Percentiles rank a stretch among this genome's conserved stretches.
These are phyloP conservation scores for Tillus elongatus DNA, from an alignment of 2,888 invertebrate species.

Conservation along the genomic window DNA sequence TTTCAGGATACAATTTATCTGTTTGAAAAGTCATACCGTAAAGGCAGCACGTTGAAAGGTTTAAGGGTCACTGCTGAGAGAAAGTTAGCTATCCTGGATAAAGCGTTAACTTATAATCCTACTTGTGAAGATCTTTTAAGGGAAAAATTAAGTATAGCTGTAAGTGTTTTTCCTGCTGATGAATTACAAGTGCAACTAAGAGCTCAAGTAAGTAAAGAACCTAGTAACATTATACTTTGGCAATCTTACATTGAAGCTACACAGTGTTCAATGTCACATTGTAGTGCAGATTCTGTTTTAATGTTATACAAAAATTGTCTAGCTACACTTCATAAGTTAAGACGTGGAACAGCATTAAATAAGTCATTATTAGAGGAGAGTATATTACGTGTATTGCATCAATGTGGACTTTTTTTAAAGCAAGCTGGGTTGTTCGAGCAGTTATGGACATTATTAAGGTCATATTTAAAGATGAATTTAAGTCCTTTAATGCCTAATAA, in stretches of 20 bases:
- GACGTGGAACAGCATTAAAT: constrained; percentile 34
- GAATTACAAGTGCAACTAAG: constrained; percentile 46
- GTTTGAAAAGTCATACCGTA: constrained; percentile 41
- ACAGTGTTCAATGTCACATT: constrained; percentile 53
- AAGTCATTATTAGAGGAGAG: constrained; percentile 36
- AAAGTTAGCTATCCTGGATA: constrained; percentile 53
- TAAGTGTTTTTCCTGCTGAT: constrained; percentile 50
- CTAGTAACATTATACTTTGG: constrained; percentile 44
- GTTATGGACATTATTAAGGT: constrained; percentile 60
- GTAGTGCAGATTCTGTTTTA: constrained; percentile 50
- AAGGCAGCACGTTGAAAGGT: constrained; percentile 41
- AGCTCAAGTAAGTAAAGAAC: constrained; percentile 44
- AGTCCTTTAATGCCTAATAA: constrained; percentile 34
- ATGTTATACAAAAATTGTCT: constrained; percentile 48
- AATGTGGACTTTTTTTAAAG: constrained; percentile 52
- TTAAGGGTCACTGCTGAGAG: constrained; percentile 44
- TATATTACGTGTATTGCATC: constrained; percentile 43
- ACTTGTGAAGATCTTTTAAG: constrained; percentile 46
- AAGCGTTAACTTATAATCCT: constrained; percentile 50
- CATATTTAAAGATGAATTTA: constrained; percentile 60
- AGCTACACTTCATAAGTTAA: constrained; percentile 40
- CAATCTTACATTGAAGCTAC: constrained; percentile 46
- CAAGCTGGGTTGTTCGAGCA: constrained; percentile 69
- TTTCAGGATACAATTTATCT: constrained; percentile 47
- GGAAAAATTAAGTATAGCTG: constrained; percentile 42